These are phyloP conservation scores for Aphelinus atriplicis DNA, from an alignment of 1,140 invertebrate species.

Conservation along the genomic window DNA sequence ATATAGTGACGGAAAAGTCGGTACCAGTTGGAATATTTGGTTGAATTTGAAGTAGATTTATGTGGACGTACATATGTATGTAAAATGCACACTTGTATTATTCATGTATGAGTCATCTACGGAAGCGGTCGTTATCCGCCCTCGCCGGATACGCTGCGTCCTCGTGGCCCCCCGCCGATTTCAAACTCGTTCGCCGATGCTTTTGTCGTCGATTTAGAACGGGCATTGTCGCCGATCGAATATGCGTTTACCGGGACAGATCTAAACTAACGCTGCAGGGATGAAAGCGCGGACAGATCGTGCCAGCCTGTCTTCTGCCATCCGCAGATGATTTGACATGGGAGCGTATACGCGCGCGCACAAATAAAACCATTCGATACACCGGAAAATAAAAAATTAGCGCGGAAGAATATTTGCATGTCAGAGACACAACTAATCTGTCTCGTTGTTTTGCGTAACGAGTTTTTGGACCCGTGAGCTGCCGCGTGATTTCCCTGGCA, in stretches of 20 bases:
- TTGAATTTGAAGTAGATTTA: conserved; percentile 21
- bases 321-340: too few relatives aligned
- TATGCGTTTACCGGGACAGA: not conserved
- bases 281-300: too few relatives aligned
- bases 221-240: conserved; percentile 8
- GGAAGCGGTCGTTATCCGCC: conserved; percentile 19
- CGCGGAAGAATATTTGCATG: too few relatives aligned
- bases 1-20: conserved; percentile 25
- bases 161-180: not conserved
- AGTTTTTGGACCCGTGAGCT: too few relatives aligned
- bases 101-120: conserved; percentile 18
- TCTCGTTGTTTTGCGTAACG: too few relatives aligned
- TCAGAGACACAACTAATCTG: too few relatives aligned
- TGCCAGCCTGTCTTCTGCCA: too few relatives aligned
- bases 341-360: too few relatives aligned
- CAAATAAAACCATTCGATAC: too few relatives aligned
- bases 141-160: conserved; percentile 3
- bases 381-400: too few relatives aligned
- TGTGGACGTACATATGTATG: conserved; percentile 12
- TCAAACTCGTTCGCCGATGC: not conserved
- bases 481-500: too few relatives aligned
- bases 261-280: not conserved
- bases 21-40: conserved; percentile 23
- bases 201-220: not conserved
- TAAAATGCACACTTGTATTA: conserved; percentile 18